Percentiles rank a stretch among this genome's conserved stretches.
phyloP scores from a whole-genome alignment of 2,888 invertebrate species.

The Agrotis ipsilon region DNA sequence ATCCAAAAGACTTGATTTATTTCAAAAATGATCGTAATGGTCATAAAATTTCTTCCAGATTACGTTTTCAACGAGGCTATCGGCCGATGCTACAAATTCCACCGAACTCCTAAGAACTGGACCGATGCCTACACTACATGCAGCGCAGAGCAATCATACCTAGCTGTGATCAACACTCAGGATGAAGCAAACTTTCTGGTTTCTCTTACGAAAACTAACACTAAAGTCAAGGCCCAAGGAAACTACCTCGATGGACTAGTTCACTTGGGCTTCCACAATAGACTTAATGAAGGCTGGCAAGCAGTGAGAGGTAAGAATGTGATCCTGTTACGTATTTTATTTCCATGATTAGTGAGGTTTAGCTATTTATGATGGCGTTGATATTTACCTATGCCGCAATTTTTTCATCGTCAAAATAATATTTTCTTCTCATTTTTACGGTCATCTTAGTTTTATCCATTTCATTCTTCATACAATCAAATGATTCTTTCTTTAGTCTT shows the following conservation, averaged over 20 bases:
- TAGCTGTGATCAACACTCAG: constrained; percentile 77
- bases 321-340: no score
- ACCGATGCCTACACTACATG: constrained; percentile 77
- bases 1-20: no score
- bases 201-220: constrained; percentile 23
- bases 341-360: no score
- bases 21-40: no score
- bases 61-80: constrained; percentile 71
- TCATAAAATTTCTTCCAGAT: constrained; percentile 67
- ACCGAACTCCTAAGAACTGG: constrained; percentile 77
- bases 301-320: constrained; percentile 73
- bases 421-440: no score
- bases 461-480: no score
- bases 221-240: constrained; percentile 11
- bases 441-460: no score
- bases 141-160: constrained; percentile 76
- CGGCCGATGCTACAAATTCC: constrained; percentile 83
- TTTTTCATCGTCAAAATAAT: no score
- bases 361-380: background rate
- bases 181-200: constrained; percentile 52
- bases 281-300: constrained; percentile 69
- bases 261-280: constrained; percentile 71
- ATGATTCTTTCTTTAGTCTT: no score
- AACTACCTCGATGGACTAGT: constrained; percentile 46
- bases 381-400: background rate